A percentile compares a stretch with the other conserved stretches of the same genome.
phyloP scores from a whole-genome alignment of 2,888 invertebrate species.

The Limnephilus auricula region DNA sequence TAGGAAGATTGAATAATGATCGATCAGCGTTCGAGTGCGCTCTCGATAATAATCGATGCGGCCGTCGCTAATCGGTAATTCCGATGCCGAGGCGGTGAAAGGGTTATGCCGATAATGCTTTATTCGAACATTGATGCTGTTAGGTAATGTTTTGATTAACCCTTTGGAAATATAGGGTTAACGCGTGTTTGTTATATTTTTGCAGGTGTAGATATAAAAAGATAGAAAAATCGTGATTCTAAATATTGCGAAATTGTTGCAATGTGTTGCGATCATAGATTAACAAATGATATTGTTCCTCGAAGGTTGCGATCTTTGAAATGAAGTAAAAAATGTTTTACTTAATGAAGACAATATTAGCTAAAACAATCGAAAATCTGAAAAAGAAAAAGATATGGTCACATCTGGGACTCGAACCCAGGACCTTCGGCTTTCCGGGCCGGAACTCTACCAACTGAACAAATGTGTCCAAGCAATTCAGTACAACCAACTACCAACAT shows the following conservation, averaged over 20 bases:
- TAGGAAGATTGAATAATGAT: constrained; percentile 66
- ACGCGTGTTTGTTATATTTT: not conserved
- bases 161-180: not conserved
- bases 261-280: too few relatives aligned
- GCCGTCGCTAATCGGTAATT: constrained; percentile 63
- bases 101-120: constrained; percentile 14
- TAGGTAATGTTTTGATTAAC: not conserved
- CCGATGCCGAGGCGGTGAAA: constrained; percentile 40
- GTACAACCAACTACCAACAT: too few relatives aligned
- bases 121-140: not conserved
- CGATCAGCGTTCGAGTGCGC: constrained; percentile 55
- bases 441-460: too few relatives aligned
- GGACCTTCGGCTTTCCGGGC: too few relatives aligned
- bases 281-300: too few relatives aligned
- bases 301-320: too few relatives aligned
- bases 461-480: too few relatives aligned
- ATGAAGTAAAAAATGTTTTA: too few relatives aligned
- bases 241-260: not conserved
- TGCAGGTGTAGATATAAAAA: not conserved
- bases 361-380: too few relatives aligned
- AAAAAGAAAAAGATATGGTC: too few relatives aligned
- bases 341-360: too few relatives aligned
- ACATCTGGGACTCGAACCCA: too few relatives aligned
- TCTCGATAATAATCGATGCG: constrained; percentile 60
- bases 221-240: not conserved